phyloP scores from a whole-genome alignment of 2,797 vertebrate species.

The Anas bahamensis region DNA sequence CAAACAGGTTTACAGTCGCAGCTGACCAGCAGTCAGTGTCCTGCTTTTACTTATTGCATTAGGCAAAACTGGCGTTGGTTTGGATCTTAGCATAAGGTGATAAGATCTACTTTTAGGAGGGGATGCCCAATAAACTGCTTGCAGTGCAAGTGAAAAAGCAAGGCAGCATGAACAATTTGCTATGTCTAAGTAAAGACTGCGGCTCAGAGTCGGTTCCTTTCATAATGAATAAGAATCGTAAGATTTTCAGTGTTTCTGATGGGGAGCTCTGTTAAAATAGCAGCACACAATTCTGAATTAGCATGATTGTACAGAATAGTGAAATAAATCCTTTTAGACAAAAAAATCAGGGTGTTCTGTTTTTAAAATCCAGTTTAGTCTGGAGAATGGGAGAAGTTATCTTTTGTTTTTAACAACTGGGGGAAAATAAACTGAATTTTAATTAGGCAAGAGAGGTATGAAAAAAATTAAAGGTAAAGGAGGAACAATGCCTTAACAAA shows the following conservation, averaged over 20 bases:
- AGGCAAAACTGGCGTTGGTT: neutral
- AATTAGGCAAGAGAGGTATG: slow-evolving; percentile 45
- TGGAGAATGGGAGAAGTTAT: neutral
- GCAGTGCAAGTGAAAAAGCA: neutral
- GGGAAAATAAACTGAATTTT: slow-evolving; percentile 62
- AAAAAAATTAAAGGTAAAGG: slow-evolving; percentile 33
- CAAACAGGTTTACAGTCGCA: too few species aligned
- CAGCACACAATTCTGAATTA: slow-evolving; percentile 2
- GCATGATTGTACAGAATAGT: slow-evolving; percentile 9
- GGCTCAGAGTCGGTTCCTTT: neutral
- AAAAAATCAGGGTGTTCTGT: slow-evolving; percentile 21
- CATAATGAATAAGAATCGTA: neutral
- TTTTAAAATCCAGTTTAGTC: slow-evolving; percentile 49
- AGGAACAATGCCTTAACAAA: slow-evolving; percentile 14
- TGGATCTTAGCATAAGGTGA: neutral
- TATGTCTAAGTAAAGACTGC: neutral
- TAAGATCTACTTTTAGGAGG: neutral
- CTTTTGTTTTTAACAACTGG: slow-evolving; percentile 55
- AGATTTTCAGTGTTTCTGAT: neutral
- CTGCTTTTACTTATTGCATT: neutral
- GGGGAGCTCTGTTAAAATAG: slow-evolving; percentile 14
- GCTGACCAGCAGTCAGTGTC: neutral
- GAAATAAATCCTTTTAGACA: slow-evolving; percentile 28
- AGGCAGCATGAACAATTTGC: neutral
- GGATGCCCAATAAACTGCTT: neutral